Evolutionary conservation across 2,888 invertebrate species (phyloP).

Genomic region (Hypena proboscidalis): DNA sequence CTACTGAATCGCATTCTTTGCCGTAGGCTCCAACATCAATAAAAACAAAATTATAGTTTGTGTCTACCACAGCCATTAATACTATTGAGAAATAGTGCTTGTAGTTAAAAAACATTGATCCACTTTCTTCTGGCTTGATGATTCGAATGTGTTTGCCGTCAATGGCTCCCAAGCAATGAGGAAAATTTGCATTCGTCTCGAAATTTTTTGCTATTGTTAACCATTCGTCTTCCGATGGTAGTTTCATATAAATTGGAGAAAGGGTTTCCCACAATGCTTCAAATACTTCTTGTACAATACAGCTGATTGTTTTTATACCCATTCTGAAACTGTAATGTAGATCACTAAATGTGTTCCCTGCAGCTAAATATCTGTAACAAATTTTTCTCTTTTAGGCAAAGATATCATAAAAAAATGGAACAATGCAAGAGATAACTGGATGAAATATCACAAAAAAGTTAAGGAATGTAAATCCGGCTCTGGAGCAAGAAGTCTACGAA

Average conservation of each 20-base stretch:
- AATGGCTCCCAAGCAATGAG: slow-evolving; percentile 29
- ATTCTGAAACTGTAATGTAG: slow-evolving; percentile 39
- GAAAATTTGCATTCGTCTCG: slow-evolving; percentile 18
- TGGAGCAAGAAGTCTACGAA: slow-evolving; percentile 27
- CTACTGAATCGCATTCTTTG: slow-evolving; percentile 23
- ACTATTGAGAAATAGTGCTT: slow-evolving; percentile 35
- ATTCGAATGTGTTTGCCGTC: slow-evolving; percentile 42
- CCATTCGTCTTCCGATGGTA: slow-evolving; percentile 18
- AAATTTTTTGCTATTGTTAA: slow-evolving; percentile 30
- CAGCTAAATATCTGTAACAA: slow-evolving; percentile 21
- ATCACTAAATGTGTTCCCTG: slow-evolving; percentile 38
- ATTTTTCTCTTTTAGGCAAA: slow-evolving; percentile 3
- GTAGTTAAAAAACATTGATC: slow-evolving; percentile 37
- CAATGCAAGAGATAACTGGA: slow-evolving; percentile 38
- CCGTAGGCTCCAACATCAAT: slow-evolving; percentile 34
- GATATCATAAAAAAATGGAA: slow-evolving; percentile 15
- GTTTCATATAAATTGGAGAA: slow-evolving; percentile 32
- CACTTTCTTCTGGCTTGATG: slow-evolving; percentile 29
- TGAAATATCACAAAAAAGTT: slow-evolving; percentile 38
- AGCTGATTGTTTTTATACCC: slow-evolving; percentile 38
- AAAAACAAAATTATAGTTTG: slow-evolving; percentile 36
- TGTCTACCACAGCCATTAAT: slow-evolving; percentile 37
- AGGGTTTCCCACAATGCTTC: slow-evolving; percentile 24
- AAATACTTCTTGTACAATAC: slow-evolving; percentile 33
- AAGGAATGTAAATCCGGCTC: slow-evolving; percentile 35